Evolutionary conservation across 2,113 vertebrate species (phyloP).

Genomic region (Thryonomys swinderianus): DNA sequence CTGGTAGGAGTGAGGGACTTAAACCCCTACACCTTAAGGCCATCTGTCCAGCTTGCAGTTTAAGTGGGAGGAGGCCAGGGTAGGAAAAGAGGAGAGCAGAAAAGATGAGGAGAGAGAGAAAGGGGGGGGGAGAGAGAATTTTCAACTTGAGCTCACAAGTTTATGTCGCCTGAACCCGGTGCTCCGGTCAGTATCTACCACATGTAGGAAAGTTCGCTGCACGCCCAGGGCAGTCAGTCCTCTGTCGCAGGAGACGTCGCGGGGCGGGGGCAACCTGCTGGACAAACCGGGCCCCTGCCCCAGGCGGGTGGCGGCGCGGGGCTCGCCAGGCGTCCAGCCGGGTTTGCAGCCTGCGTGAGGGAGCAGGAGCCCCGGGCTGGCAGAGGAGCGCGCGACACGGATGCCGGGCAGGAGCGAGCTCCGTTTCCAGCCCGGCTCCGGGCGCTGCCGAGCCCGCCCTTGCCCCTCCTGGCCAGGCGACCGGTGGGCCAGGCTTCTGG

Average conservation of each 20-base stretch:
- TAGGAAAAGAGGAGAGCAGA: not conserved
- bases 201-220: slow-evolving; percentile 57
- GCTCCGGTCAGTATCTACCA: slow-evolving; percentile 1
- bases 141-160: slow-evolving; percentile 56
- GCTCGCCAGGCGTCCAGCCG: not conserved
- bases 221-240: not conserved
- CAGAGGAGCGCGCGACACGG: slow-evolving; percentile 9
- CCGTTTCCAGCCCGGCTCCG: not conserved
- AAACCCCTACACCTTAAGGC: slow-evolving; percentile 63
- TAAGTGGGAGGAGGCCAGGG: slow-evolving; percentile 36
- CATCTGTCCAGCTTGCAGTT: slow-evolving; percentile 68
- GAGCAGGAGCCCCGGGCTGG: slow-evolving; percentile 19
- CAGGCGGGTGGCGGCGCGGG: not conserved
- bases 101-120: not conserved
- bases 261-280: not conserved
- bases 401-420: not conserved
- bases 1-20: not conserved
- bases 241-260: not conserved
- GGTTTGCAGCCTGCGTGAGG: slow-evolving; percentile 11
- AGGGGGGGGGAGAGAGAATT: not conserved
- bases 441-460: not conserved
- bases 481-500: not conserved
- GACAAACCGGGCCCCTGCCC: not conserved
- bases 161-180: not conserved
- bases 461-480: not conserved